Conservation (phyloP, 2,797 vertebrate species). For the Anguilla megastoma region DNA sequence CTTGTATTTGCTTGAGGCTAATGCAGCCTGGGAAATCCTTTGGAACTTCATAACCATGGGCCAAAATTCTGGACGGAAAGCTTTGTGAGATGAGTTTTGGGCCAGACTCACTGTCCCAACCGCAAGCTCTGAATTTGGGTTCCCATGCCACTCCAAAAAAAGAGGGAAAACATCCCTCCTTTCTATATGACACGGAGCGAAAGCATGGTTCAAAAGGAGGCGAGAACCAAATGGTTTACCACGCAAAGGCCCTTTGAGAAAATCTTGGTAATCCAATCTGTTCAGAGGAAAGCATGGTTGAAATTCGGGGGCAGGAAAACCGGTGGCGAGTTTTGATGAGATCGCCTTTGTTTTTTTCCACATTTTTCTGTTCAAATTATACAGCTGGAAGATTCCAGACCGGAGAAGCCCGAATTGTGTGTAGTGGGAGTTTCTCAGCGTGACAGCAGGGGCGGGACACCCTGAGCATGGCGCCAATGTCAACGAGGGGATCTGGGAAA, state of each 20-base stretch:
- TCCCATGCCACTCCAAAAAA: slow-evolving; percentile 28
- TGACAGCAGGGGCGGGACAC: slow-evolving; percentile 23
- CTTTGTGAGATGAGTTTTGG: slow-evolving; percentile 17
- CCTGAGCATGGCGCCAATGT: slow-evolving; percentile 29
- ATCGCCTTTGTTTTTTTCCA: slow-evolving; percentile 36
- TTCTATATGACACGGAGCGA: slow-evolving; percentile 22
- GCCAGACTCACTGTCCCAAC: slow-evolving; percentile 13
- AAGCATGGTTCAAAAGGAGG: slow-evolving; percentile 29
- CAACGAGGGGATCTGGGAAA: slow-evolving; percentile 37
- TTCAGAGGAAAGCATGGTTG: slow-evolving; percentile 29
- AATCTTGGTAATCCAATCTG: slow-evolving; percentile 29
- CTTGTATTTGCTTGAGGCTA: slow-evolving; percentile 16
- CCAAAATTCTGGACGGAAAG: slow-evolving; percentile 13
- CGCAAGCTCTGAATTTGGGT: slow-evolving; percentile 26
- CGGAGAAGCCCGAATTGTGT: slow-evolving; percentile 27
- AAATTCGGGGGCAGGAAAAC: slow-evolving; percentile 28
- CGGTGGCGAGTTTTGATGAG: slow-evolving; percentile 33
- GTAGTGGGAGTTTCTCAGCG: slow-evolving; percentile 7
- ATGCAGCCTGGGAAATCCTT: background rate
- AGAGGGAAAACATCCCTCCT: slow-evolving; percentile 9
- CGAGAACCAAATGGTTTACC: slow-evolving; percentile 35
- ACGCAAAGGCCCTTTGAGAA: slow-evolving; percentile 28
- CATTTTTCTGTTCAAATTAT: slow-evolving; percentile 42
- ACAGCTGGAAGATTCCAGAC: slow-evolving; percentile 35
- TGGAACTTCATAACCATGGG: background rate